phyloP scores from a whole-genome alignment of 1,140 invertebrate genomes.

The Solenopsis fugax region DNA sequence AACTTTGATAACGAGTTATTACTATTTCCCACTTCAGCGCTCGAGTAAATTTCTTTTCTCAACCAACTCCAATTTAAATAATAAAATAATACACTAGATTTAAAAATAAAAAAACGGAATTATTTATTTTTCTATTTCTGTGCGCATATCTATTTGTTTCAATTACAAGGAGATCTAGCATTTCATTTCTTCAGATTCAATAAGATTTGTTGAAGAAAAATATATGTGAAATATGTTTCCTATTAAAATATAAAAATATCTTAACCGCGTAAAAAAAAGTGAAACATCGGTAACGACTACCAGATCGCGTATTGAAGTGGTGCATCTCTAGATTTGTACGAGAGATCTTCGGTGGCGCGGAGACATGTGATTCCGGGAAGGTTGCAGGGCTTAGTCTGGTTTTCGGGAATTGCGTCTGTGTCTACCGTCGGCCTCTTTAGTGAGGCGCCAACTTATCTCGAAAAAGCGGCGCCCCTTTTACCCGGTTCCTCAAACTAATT shows the following conservation, averaged over 20 bases:
- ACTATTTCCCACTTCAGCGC: neutral
- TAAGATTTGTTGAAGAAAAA: neutral
- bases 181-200: neutral
- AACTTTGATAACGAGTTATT: neutral
- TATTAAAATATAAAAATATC: neutral
- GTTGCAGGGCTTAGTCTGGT: slow-evolving; percentile 69
- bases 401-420: slow-evolving; percentile 80
- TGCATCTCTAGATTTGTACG: slow-evolving; percentile 40
- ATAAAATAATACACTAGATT: no score
- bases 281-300: neutral
- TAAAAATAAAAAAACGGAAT: no score
- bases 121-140: neutral
- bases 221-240: neutral
- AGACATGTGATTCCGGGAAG: slow-evolving; percentile 54
- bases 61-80: neutral
- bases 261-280: neutral
- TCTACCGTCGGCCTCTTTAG: slow-evolving; percentile 70
- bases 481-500: slow-evolving; percentile 81
- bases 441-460: slow-evolving; percentile 77
- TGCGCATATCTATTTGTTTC: neutral
- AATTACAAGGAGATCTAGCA: neutral
- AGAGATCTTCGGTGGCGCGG: neutral
- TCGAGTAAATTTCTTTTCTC: neutral
- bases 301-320: slow-evolving; percentile 37
- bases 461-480: slow-evolving; percentile 77